These are phyloP conservation scores for Tringa solitaria DNA, from an alignment of 2,113 vertebrate genomes.

Conservation along the genomic window DNA sequence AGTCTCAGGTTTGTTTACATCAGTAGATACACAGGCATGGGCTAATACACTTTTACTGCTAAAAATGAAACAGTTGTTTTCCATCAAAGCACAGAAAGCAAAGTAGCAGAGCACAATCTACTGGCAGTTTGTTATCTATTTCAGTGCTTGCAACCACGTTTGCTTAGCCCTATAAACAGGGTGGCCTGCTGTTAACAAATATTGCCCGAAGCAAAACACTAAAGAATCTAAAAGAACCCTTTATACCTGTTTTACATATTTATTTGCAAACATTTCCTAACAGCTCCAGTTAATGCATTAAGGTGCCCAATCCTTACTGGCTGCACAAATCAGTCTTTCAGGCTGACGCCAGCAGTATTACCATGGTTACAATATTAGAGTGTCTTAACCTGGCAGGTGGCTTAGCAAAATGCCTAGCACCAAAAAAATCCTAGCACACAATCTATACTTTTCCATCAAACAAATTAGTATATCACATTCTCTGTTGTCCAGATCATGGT, in stretches of 20 bases:
- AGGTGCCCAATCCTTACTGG: background rate
- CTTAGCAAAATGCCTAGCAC: background rate
- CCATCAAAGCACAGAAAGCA: constrained; percentile 19
- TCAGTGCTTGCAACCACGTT: background rate
- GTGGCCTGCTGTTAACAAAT: constrained; percentile 55
- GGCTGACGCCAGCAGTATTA: constrained; percentile 8
- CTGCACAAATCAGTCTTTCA: constrained; percentile 10
- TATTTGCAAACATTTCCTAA: constrained; percentile 37
- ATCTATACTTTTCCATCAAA: background rate
- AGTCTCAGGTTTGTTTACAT: background rate
- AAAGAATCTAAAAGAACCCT: constrained; percentile 19
- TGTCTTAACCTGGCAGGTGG: constrained; percentile 58
- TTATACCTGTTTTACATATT: constrained; percentile 43
- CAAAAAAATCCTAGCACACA: background rate
- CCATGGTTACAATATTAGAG: constrained; percentile 51
- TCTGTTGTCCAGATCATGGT: background rate
- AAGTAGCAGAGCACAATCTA: background rate
- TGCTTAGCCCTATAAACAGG: background rate
- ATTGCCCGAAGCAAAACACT: constrained; percentile 8
- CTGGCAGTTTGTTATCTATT: constrained; percentile 21
- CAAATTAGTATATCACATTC: background rate
- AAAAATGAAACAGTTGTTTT: constrained; percentile 7
- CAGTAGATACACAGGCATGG: background rate
- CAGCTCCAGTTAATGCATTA: background rate
- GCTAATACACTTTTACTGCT: background rate